Base-by-base conservation (phyloP, 2,797 vertebrate genomes). In the Dryobates pubescens region DNA sequence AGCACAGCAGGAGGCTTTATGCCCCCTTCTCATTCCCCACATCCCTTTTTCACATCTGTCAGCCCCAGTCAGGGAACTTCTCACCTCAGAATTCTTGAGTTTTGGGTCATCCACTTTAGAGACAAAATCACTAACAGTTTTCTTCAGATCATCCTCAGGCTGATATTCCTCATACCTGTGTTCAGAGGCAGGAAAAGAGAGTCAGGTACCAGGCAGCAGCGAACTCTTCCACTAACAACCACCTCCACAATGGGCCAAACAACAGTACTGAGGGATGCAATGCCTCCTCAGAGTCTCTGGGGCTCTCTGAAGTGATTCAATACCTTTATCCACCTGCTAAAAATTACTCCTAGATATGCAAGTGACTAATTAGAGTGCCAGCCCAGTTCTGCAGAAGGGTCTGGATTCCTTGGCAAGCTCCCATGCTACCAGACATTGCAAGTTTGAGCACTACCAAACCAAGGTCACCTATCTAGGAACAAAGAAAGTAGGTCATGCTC, bases 71-170 rank as follows among this genome's bases (percentile, higher is more conserved):
- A 30, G 22, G 24, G 36, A 32, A 51, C 27, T 64, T 89, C 98
- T 98, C 95, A 99, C 99, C 98, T 99, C 98, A 67, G 98, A 99
- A 96, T 98, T 99, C 88, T 99, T 98, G 86, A 99, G 96, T 89
- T 99, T 99, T 7, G 99, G 99, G 95, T 99, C 99, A 27, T 99
- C 98, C 13, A 99, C 98, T 97, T 99, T 99, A 92, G 99, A 97
- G 32, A 99, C 98, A 17, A 99, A 99, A 93, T 99, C 98, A 93
- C 98, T 99, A 93, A 99, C 99, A 0, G 98, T 98, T 94, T 98
- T 98, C 94, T 98, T 98, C 86, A 99, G 97, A 59, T 99, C 98
- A 57, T 99, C 98, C 82, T 98, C 98, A 36, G 99, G 97, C 22
- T 98, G 98, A 86, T 99, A 99, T 53, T 99, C 99, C 63, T 99